A percentile compares a stretch with the other conserved stretches of the same genome.
phyloP scores from a whole-genome alignment of 2,888 invertebrate species.

The Melangyna quadrimaculata region DNA sequence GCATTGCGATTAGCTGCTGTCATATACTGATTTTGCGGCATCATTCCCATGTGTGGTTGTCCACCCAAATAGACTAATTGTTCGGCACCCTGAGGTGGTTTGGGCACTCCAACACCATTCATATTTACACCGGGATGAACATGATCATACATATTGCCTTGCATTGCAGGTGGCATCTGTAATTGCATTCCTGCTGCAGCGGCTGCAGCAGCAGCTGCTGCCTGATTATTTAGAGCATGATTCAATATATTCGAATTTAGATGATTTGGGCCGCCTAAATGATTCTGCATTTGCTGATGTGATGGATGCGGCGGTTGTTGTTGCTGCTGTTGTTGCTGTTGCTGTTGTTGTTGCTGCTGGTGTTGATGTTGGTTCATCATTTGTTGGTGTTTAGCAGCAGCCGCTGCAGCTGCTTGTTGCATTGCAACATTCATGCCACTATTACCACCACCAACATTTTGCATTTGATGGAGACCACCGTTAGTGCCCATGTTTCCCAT shows the following conservation, averaged over 20 bases:
- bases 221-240: constrained; percentile 79
- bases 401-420: constrained; percentile 78
- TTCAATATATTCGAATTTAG: constrained; percentile 79
- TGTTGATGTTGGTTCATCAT: constrained; percentile 79
- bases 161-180: constrained; percentile 78
- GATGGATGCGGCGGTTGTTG: constrained; percentile 82
- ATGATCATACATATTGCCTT: constrained; percentile 80
- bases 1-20: constrained; percentile 79
- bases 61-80: constrained; percentile 80
- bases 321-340: constrained; percentile 81
- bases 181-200: constrained; percentile 78
- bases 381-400: constrained; percentile 80
- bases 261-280: constrained; percentile 75
- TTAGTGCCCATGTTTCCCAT: constrained; percentile 76
- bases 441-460: constrained; percentile 74
- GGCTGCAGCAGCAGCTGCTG: constrained; percentile 76
- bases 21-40: constrained; percentile 81
- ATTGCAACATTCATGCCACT: constrained; percentile 79
- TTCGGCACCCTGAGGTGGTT: constrained; percentile 76
- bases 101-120: constrained; percentile 77
- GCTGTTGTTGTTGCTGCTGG: constrained; percentile 82
- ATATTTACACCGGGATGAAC: constrained; percentile 78
- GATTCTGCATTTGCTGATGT: constrained; percentile 81
- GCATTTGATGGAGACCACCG: constrained; percentile 77
- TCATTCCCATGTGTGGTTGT: constrained; percentile 79